These are phyloP conservation scores for Gallinago solitaria DNA, from an alignment of 2,797 vertebrate genomes.

Conservation along the genomic window DNA sequence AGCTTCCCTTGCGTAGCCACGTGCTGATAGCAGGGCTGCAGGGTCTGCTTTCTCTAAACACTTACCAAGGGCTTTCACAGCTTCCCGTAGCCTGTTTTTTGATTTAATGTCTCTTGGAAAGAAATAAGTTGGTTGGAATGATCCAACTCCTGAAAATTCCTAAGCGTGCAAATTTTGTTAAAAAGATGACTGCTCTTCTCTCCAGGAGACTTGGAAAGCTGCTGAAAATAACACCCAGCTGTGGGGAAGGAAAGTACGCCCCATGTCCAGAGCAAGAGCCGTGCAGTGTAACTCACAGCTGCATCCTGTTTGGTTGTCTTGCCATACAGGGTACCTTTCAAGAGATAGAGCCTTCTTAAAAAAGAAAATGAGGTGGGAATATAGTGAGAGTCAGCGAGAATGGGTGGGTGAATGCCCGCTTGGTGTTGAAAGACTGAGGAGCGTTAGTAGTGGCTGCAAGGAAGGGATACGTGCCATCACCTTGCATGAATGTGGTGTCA, in stretches of 20 bases:
- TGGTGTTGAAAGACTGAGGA: background rate
- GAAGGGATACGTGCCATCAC: background rate
- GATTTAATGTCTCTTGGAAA: background rate
- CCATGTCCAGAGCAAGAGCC: background rate
- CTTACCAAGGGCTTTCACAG: background rate
- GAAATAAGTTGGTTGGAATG: background rate
- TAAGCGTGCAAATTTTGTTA: background rate
- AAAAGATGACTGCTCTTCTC: background rate
- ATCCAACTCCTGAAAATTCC: background rate
- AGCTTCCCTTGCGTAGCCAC: background rate
- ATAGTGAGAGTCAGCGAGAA: background rate
- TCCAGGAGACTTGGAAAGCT: background rate
- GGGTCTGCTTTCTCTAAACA: background rate
- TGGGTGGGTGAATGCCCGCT: background rate
- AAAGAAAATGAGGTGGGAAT: background rate
- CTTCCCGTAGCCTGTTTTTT: background rate
- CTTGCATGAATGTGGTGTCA: background rate
- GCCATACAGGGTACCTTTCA: background rate
- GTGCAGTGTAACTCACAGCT: background rate
- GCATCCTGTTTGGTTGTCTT: background rate
- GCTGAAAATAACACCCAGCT: background rate
- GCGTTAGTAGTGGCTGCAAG: background rate
- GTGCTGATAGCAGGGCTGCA: background rate
- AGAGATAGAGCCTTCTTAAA: background rate
- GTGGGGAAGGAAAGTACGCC: accelerated